Evolutionary conservation across 2,888 invertebrate species (phyloP), one percentile per base, ranked within the genome.

Genomic region (Melanophora roralis): DNA sequence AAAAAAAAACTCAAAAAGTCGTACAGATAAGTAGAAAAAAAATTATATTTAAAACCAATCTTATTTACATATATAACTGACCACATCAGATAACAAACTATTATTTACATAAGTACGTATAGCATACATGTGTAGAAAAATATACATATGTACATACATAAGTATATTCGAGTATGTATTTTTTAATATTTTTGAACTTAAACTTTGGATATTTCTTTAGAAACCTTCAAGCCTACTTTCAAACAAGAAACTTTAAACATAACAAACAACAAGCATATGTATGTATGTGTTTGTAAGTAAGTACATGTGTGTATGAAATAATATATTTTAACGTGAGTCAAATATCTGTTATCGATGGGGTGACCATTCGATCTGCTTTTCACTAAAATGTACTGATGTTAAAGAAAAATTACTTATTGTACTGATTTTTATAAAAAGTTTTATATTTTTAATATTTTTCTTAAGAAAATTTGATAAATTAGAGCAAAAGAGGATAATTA

Each of bases 141-240:
- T 16, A 45, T 8, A 51, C 7, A 7, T 51, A 27, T 34, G 8
- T n/a, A 43, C 6, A 45, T 11, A 53, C 12, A 23, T 1, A 19
- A 23, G 12, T 40, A 12, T 40, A 65, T 53, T 23, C 51, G 45
- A 16, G n/a, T n/a, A 19, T 9, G 36, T 27, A 9, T 67, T 16
- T 6, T 27, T 27, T 27, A 27, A 27, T 27, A 27, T 27, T 27
- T 27, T 27, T 27, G 27, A 5, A 5, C 6, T 5, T 5, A 27
- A 27, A 27, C 3, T 27, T 27, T 27, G 4, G 6, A 2, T 36
- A 9, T 55, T 67, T 72, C 14, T 32, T 40, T 49, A 49, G 14
- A 78, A 68, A 78, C 78, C 78, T 55, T 73, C 73, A 73, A 78
- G 73, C 62, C 73, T 73, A 73, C 62, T 68, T 60, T 51, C 16